Evolutionary conservation across 2,797 vertebrate species (phyloP).

Genomic region (Fratercula arctica): DNA sequence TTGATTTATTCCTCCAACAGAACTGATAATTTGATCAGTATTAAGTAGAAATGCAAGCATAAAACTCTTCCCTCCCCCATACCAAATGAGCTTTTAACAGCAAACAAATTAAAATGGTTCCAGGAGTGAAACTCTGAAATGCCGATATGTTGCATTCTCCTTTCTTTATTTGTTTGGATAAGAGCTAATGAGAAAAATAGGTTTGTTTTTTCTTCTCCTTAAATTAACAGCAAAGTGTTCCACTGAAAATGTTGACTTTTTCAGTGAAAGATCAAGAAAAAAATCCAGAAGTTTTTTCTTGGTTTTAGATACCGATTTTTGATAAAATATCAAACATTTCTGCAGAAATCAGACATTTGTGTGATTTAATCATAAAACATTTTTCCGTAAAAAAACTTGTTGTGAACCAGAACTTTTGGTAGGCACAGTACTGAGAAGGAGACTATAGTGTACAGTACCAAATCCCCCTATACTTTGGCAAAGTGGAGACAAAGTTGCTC

Average conservation of each 20-base stretch:
- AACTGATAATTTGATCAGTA: not conserved
- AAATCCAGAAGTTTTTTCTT: not conserved
- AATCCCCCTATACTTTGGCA: not conserved
- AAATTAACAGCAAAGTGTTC: not conserved
- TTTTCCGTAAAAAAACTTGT: not conserved
- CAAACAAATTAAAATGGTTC: not conserved
- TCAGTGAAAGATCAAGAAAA: not conserved
- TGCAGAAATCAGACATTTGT: not conserved
- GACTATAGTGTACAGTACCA: not conserved
- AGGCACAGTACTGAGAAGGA: not conserved
- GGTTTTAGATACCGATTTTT: not conserved
- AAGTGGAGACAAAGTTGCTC: not conserved
- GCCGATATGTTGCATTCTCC: not conserved
- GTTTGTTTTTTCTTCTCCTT: not conserved
- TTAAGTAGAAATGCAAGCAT: not conserved
- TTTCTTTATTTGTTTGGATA: not conserved
- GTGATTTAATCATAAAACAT: not conserved
- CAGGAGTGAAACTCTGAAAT: not conserved
- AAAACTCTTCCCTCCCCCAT: not conserved
- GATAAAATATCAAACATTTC: not conserved
- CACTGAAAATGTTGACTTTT: not conserved
- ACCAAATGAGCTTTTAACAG: not conserved
- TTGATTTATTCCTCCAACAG: not conserved
- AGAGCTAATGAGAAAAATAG: not conserved
- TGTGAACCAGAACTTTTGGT: not conserved